These are phyloP conservation scores for Octodonta nipae DNA, from an alignment of 2,888 invertebrate species.

Conservation along the genomic window DNA sequence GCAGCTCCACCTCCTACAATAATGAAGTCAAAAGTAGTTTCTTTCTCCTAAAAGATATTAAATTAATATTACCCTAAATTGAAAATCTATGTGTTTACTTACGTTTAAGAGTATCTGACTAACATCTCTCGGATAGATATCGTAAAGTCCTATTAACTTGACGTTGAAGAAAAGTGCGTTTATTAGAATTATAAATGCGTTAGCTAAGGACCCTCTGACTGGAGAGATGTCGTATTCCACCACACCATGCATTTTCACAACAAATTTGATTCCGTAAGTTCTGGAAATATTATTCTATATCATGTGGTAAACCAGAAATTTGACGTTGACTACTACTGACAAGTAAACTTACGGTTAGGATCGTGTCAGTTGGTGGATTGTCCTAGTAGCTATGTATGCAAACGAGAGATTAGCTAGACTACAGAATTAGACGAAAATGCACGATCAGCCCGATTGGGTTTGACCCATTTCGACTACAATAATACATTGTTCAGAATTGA, in stretches of 20 bases:
- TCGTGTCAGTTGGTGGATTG: too few relatives aligned
- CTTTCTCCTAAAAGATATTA: conserved; percentile 15
- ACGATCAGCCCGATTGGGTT: too few relatives aligned
- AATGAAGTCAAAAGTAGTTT: conserved; percentile 34
- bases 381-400: too few relatives aligned
- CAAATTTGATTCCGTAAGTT: too few relatives aligned
- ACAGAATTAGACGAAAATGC: too few relatives aligned
- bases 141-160: conserved; percentile 16
- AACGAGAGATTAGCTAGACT: too few relatives aligned
- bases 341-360: too few relatives aligned
- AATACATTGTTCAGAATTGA: too few relatives aligned
- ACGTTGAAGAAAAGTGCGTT: conserved; percentile 22
- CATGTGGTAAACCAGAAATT: too few relatives aligned
- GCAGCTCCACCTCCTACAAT: conserved; percentile 40
- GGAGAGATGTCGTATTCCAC: conserved; percentile 18
- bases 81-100: conserved; percentile 8
- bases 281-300: too few relatives aligned
- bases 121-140: conserved; percentile 21
- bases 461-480: too few relatives aligned
- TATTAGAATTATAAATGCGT: conserved; percentile 21
- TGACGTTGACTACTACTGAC: too few relatives aligned
- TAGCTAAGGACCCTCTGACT: conserved; percentile 20
- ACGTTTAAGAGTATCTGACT: conserved; percentile 18
- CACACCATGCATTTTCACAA: conserved; percentile 9
- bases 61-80: not conserved